phyloP scores from a whole-genome alignment of 2,113 vertebrate genomes.

The Osmerus mordax region DNA sequence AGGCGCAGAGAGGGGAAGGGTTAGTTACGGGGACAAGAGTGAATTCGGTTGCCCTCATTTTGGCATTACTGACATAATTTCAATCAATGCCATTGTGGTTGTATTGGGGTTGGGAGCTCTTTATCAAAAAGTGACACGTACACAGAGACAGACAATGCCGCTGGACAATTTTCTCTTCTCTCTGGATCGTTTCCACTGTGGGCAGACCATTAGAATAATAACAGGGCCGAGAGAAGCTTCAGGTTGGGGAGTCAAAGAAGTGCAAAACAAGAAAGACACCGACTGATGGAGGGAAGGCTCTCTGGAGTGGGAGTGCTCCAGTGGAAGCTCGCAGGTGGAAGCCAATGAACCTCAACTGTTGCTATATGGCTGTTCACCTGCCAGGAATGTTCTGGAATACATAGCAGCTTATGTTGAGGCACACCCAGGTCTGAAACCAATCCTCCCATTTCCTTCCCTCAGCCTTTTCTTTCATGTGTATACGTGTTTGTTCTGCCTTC shows the following conservation, averaged over 20 bases:
- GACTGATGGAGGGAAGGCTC: background rate
- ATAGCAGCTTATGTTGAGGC: background rate
- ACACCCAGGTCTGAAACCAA: background rate
- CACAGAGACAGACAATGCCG: background rate
- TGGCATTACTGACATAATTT: slow-evolving; percentile 41
- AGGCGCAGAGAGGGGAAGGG: slow-evolving; percentile 21
- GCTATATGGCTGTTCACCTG: background rate
- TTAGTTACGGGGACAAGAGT: slow-evolving; percentile 38
- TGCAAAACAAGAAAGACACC: background rate
- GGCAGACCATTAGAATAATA: background rate
- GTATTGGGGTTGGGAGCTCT: slow-evolving; percentile 8
- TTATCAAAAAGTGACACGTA: slow-evolving; percentile 15
- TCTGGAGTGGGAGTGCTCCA: background rate
- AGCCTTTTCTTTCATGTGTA: background rate
- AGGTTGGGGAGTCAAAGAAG: background rate
- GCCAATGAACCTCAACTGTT: background rate
- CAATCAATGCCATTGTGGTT: slow-evolving; percentile 35
- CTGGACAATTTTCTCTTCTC: slow-evolving; percentile 13
- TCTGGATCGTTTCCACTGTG: slow-evolving; percentile 2
- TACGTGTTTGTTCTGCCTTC: background rate
- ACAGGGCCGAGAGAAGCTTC: background rate
- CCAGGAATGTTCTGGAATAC: background rate
- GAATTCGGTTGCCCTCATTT: slow-evolving; percentile 33
- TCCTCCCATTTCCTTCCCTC: background rate
- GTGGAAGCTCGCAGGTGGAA: background rate